phyloP scores from a whole-genome alignment of 2,888 invertebrate genomes.

The Dasypolia templi region DNA sequence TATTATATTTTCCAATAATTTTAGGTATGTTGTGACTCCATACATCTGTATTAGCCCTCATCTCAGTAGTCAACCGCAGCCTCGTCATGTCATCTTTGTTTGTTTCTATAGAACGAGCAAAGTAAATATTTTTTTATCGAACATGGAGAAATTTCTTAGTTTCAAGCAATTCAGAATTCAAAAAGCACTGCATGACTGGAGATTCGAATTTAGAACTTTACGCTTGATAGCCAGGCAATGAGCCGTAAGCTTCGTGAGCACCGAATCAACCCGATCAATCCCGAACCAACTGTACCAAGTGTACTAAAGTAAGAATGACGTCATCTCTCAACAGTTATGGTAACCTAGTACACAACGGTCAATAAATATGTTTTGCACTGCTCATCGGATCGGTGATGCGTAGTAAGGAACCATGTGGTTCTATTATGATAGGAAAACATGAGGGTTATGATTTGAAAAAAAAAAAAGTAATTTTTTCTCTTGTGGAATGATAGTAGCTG shows the following conservation, averaged over 20 bases:
- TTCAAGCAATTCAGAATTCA: neutral
- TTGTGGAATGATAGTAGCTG: neutral
- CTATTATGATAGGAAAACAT: neutral
- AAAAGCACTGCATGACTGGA: neutral
- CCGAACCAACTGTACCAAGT: slow-evolving; percentile 35
- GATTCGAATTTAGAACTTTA: neutral
- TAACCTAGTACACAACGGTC: slow-evolving; percentile 66
- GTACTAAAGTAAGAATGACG: slow-evolving; percentile 52
- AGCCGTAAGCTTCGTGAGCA: neutral
- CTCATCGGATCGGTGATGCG: slow-evolving; percentile 42
- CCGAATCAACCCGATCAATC: slow-evolving; percentile 26
- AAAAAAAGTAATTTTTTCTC: neutral
- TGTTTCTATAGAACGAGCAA: too few relatives aligned
- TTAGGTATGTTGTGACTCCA: neutral
- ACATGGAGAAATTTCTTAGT: too few relatives aligned
- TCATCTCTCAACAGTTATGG: slow-evolving; percentile 66
- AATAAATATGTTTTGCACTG: slow-evolving; percentile 55
- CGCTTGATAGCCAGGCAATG: slow-evolving; percentile 5
- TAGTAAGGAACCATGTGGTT: slow-evolving; percentile 10
- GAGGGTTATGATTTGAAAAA: neutral
- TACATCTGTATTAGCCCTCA: too few relatives aligned
- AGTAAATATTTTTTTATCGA: too few relatives aligned
- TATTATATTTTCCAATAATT: neutral
- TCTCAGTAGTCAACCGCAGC: neutral
- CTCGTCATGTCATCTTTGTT: too few relatives aligned